Conservation (phyloP, 2,888 invertebrate species). For the Caenorhabditis wallacei region DNA sequence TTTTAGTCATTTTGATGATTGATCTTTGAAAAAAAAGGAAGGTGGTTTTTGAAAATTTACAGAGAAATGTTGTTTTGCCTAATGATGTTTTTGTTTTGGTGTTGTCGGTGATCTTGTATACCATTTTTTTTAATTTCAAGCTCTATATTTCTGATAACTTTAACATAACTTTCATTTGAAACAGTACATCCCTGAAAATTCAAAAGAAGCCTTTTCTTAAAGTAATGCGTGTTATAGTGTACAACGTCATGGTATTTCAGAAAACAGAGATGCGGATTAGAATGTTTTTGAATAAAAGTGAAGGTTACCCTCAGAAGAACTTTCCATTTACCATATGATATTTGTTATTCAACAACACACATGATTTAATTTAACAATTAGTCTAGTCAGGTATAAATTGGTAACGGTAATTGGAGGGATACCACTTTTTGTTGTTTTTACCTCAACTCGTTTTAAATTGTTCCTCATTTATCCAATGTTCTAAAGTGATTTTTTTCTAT, state of each 20-base stretch:
- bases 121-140: no score
- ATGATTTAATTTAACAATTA: conserved; percentile 34
- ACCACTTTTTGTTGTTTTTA: neutral
- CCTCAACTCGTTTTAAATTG: neutral
- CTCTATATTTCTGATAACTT: no score
- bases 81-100: neutral
- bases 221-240: neutral
- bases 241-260: conserved; percentile 20
- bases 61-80: conserved; percentile 2
- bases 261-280: conserved; percentile 21
- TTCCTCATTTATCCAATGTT: neutral
- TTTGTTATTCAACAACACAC: conserved; percentile 18
- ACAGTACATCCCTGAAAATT: no score
- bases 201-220: no score
- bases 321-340: conserved; percentile 23
- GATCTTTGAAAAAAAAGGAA: neutral
- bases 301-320: conserved; percentile 27
- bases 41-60: neutral
- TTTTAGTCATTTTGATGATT: neutral
- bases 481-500: no score
- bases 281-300: conserved; percentile 21
- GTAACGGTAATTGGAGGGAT: neutral
- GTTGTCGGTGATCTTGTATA: neutral
- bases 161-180: no score
- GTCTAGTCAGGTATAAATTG: conserved; percentile 21